These are phyloP conservation scores for Camponotus vicinus DNA, from an alignment of 1,140 invertebrate genomes.

Conservation along the genomic window DNA sequence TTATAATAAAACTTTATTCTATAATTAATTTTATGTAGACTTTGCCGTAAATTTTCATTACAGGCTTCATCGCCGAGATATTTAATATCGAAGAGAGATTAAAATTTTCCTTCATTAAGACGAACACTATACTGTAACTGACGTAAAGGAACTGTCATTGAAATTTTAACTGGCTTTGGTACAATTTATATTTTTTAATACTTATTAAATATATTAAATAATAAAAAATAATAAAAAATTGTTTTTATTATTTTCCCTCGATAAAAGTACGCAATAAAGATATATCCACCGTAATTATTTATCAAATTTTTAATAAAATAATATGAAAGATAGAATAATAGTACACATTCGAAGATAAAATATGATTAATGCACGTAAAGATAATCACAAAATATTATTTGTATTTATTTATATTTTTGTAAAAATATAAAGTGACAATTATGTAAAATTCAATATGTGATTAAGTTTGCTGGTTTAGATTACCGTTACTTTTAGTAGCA, in stretches of 20 bases:
- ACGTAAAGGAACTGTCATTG: not conserved
- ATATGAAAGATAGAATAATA: not conserved
- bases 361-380: not conserved
- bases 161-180: not conserved
- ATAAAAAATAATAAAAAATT: not conserved
- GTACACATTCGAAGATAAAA: too few relatives aligned
- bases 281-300: not conserved
- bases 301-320: not conserved
- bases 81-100: conserved; percentile 34
- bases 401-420: not conserved
- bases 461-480: not conserved
- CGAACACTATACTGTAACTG: not conserved
- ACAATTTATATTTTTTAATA: not conserved
- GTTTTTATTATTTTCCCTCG: not conserved
- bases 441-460: not conserved
- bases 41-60: conserved; percentile 8
- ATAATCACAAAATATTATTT: not conserved
- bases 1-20: not conserved
- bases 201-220: too few relatives aligned
- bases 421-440: conserved; percentile 6
- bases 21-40: conserved; percentile 23
- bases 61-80: not conserved
- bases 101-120: conserved; percentile 3
- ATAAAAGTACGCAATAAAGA: not conserved
- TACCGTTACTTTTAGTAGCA: not conserved